These are phyloP conservation scores for Oeneis ivallda DNA, from an alignment of 2,888 invertebrate species.

Conservation along the genomic window DNA sequence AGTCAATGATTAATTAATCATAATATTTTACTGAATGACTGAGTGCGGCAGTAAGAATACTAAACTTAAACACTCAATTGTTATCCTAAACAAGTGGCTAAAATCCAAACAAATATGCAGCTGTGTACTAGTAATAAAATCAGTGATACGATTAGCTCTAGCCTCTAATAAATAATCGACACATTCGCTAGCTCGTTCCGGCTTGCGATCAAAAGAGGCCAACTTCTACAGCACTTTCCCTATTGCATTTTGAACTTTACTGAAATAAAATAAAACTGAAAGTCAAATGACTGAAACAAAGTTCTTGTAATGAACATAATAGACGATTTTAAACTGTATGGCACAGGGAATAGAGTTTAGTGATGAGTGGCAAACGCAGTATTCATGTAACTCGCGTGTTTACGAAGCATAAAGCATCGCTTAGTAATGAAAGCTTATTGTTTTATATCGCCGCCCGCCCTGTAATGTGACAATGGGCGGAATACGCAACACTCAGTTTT, in stretches of 20 bases:
- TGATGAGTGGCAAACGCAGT: constrained; percentile 21
- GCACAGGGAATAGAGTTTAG: constrained; percentile 20
- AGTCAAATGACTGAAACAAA: neutral
- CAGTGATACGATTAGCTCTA: constrained; percentile 38
- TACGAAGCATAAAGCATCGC: constrained; percentile 64
- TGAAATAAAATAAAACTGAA: neutral
- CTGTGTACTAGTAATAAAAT: constrained; percentile 38
- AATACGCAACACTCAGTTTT: constrained; percentile 45
- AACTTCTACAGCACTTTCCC: constrained; percentile 38
- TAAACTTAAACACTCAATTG: neutral
- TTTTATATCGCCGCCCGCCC: constrained; percentile 77
- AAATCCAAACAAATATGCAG: constrained; percentile 10
- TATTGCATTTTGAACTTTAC: constrained; percentile 20
- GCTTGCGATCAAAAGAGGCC: constrained; percentile 42
- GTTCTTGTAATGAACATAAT: neutral
- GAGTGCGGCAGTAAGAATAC: too few species aligned
- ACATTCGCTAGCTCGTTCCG: constrained; percentile 53
- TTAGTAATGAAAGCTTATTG: constrained; percentile 74
- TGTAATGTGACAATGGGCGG: constrained; percentile 69
- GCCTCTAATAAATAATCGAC: constrained; percentile 41
- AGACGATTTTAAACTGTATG: constrained; percentile 11
- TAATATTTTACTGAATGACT: too few species aligned
- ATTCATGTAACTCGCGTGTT: constrained; percentile 57
- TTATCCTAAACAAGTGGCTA: neutral
- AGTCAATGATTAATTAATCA: too few species aligned